These are phyloP conservation scores for Hemiscyllium ocellatum DNA, from an alignment of 2,113 vertebrate species.

Conservation along the genomic window DNA sequence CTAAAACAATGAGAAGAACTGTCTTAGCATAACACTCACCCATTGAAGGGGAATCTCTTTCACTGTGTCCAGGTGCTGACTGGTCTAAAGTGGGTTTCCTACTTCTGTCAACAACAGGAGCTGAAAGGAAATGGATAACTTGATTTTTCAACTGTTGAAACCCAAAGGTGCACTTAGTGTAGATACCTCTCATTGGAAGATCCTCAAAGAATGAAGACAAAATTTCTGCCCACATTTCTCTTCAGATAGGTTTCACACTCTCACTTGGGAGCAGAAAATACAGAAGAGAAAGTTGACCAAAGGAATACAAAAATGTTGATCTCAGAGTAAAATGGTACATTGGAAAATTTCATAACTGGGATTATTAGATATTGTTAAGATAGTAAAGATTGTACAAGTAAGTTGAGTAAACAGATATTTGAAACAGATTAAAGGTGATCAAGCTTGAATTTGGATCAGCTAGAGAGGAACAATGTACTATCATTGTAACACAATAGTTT, in stretches of 20 bases:
- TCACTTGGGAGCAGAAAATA: not conserved
- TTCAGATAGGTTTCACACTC: not conserved
- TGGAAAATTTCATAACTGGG: too few species aligned
- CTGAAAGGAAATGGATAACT: constrained; percentile 30
- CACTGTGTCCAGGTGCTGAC: constrained; percentile 43
- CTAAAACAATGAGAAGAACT: not conserved
- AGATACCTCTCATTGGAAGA: not conserved
- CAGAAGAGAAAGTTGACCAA: not conserved
- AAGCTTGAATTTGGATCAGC: too few species aligned
- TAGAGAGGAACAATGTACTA: too few species aligned
- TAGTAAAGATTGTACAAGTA: too few species aligned
- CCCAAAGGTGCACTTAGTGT: not conserved
- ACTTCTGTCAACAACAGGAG: constrained; percentile 69
- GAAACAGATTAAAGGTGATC: too few species aligned
- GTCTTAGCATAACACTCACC: constrained; percentile 44
- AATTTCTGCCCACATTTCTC: not conserved
- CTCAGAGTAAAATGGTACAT: not conserved
- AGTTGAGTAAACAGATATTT: too few species aligned
- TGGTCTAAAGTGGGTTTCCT: constrained; percentile 66
- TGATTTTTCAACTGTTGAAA: constrained; percentile 43
- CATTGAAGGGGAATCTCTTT: constrained; percentile 54
- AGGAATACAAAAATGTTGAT: not conserved
- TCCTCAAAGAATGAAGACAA: not conserved
- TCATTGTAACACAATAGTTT: too few species aligned
- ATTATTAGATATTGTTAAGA: too few species aligned